phyloP scores from a whole-genome alignment of 2,797 vertebrate genomes.

The Pseudotriccus pelzelni region DNA sequence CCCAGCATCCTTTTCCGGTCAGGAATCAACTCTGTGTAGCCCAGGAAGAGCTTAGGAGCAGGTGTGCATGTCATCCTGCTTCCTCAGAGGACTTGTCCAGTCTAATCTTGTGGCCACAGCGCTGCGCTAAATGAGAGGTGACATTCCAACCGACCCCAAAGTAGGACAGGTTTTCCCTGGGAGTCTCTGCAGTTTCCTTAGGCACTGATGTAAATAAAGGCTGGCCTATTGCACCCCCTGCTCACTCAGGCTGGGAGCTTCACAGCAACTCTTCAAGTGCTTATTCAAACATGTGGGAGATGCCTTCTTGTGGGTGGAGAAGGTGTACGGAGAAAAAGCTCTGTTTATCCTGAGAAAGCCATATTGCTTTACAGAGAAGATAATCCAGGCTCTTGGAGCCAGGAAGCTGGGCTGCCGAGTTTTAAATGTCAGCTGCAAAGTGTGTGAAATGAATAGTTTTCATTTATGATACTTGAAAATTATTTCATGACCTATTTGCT shows the following conservation, averaged over 20 bases:
- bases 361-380: neutral
- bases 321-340: neutral
- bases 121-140: neutral
- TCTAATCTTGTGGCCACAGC: neutral
- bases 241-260: neutral
- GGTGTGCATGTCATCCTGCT: accelerated
- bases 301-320: neutral
- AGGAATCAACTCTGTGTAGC: neutral
- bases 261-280: neutral
- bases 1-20: neutral
- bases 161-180: neutral
- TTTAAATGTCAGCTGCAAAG: neutral
- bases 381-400: neutral
- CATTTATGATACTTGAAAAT: neutral
- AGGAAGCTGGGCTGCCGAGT: neutral
- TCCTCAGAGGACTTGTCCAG: neutral
- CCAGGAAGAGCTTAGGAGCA: neutral
- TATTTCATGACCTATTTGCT: neutral
- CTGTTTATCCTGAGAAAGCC: neutral
- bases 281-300: neutral
- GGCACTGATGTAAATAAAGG: neutral
- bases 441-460: neutral
- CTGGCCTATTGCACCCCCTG: accelerated
- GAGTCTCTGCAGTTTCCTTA: neutral
- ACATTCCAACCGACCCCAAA: neutral